These are phyloP conservation scores for Rhadina sibilatrix DNA, from an alignment of 2,113 vertebrate species.

Conservation along the genomic window DNA sequence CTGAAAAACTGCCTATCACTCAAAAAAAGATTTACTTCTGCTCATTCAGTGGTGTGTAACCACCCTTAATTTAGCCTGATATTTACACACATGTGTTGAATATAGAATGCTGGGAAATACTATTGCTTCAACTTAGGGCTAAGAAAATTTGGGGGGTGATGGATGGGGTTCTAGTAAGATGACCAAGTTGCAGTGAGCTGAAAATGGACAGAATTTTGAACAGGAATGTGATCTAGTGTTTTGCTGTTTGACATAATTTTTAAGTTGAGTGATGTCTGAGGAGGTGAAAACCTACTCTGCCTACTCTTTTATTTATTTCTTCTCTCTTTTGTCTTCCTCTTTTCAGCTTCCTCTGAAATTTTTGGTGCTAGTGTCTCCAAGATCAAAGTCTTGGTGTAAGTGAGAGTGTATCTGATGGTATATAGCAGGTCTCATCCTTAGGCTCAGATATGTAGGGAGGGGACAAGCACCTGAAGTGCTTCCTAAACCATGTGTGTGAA, in stretches of 20 bases:
- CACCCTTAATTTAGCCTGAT: neutral
- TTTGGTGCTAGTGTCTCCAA: neutral
- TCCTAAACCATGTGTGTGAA: neutral
- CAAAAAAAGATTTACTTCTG: neutral
- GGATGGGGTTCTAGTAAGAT: neutral
- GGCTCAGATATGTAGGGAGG: neutral
- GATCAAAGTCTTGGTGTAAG: neutral
- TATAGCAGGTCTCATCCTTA: neutral
- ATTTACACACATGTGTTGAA: neutral
- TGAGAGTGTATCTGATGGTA: neutral
- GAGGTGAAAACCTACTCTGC: neutral
- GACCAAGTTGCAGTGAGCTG: neutral
- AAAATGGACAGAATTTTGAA: neutral
- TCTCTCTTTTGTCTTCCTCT: neutral
- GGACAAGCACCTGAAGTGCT: neutral
- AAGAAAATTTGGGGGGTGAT: rapidly evolving
- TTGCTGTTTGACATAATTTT: neutral
- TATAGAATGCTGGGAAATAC: neutral
- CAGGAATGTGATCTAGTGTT: neutral
- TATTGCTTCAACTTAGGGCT: neutral
- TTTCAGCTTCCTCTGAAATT: neutral
- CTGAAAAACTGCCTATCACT: neutral
- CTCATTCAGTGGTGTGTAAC: neutral
- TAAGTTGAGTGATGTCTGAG: neutral
- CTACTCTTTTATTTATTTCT: neutral